phyloP scores from a whole-genome alignment of 92 coral and sea anemone species.

The Zoanthus solanderi region DNA sequence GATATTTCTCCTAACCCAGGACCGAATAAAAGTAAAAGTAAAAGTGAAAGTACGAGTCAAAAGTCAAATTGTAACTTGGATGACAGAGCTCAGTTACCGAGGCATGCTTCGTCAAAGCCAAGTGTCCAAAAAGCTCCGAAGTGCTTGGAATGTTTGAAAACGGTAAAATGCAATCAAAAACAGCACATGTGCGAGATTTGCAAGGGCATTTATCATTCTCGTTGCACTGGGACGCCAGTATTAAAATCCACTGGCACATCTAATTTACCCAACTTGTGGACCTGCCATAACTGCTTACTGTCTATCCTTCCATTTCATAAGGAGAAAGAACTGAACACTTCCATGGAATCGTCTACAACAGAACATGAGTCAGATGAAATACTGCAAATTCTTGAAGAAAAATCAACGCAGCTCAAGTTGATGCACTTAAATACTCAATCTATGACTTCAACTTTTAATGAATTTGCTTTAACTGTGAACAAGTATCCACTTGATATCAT shows the following conservation, averaged over 20 bases:
- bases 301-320: constrained; percentile 21
- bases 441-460: constrained; percentile 45
- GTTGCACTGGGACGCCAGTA: constrained; percentile 26
- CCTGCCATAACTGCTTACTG: constrained; percentile 24
- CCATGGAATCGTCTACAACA: constrained; percentile 24
- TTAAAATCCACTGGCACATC: constrained; percentile 23
- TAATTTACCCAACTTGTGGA: constrained; percentile 19
- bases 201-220: constrained; percentile 12
- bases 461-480: constrained; percentile 26
- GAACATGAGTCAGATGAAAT: constrained; percentile 22
- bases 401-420: constrained; percentile 36
- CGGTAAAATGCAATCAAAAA: constrained; percentile 21
- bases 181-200: constrained; percentile 24
- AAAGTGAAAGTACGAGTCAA: no score
- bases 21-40: no score
- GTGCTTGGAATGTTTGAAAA: background rate
- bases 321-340: constrained; percentile 23
- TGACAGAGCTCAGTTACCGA: no score
- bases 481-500: no score
- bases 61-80: no score
- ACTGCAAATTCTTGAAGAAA: constrained; percentile 29
- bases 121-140: no score
- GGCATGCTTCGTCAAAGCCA: no score
- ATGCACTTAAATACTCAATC: constrained; percentile 51
- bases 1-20: no score